Evolutionary conservation across 2,888 invertebrate genomes (phyloP).

Genomic region (Syritta pipiens): DNA sequence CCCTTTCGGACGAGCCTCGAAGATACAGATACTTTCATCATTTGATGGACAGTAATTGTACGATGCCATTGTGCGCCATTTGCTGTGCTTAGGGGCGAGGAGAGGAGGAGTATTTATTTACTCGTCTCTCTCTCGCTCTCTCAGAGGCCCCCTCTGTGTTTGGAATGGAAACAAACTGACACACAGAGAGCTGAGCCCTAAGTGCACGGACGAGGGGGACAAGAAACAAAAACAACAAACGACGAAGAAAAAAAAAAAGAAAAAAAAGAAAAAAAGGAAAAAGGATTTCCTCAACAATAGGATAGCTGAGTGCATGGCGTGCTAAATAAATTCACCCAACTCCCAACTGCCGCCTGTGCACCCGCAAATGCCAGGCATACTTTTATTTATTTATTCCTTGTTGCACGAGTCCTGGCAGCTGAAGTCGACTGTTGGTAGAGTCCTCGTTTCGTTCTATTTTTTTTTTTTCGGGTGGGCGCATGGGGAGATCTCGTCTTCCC

Average conservation of each 20-base stretch:
- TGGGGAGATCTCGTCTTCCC: neutral
- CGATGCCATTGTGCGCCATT: slow-evolving; percentile 32
- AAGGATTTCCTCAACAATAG: slow-evolving; percentile 23
- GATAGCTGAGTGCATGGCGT: slow-evolving; percentile 31
- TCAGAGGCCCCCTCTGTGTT: too few species aligned
- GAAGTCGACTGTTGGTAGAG: too few species aligned
- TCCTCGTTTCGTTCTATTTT: neutral
- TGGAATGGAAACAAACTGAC: neutral
- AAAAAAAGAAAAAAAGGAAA: neutral
- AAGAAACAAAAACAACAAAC: neutral
- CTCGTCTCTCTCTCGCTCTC: neutral
- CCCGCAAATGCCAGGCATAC: neutral
- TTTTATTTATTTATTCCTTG: slow-evolving; percentile 23
- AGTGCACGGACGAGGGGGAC: neutral
- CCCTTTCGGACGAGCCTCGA: neutral
- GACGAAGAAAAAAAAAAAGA: neutral
- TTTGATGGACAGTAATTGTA: slow-evolving; percentile 42
- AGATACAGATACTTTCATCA: slow-evolving; percentile 12
- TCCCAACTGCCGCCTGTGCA: neutral
- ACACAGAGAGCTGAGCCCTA: neutral
- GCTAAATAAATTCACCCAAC: slow-evolving; percentile 23
- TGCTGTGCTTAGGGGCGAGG: slow-evolving; percentile 32
- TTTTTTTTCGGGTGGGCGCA: too few species aligned
- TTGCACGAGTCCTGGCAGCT: too few species aligned
- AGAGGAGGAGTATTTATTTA: slow-evolving; percentile 21